These are phyloP conservation scores for Mellivora capensis DNA, from an alignment of 2,113 vertebrate genomes.

Conservation along the genomic window DNA sequence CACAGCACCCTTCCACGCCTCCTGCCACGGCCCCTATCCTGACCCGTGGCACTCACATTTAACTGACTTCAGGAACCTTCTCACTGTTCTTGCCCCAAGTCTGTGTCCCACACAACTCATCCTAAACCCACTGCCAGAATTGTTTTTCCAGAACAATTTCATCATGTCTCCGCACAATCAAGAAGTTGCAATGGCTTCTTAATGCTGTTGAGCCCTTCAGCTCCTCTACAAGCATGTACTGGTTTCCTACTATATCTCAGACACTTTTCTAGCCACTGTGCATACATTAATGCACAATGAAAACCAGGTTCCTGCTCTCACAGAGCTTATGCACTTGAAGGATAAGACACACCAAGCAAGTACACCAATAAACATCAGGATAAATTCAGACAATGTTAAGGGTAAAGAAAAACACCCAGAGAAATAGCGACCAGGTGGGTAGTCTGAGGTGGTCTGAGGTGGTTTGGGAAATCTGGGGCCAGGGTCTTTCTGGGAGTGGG, in stretches of 20 bases:
- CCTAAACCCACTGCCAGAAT: background rate
- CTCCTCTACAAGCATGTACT: too few species aligned
- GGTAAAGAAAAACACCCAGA: background rate
- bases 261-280: background rate
- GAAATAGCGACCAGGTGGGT: background rate
- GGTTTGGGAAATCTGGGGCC: background rate
- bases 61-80: background rate
- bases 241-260: background rate
- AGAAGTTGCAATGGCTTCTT: background rate
- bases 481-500: background rate
- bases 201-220: background rate
- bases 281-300: background rate
- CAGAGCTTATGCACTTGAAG: background rate
- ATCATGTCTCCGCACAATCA: background rate
- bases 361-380: background rate
- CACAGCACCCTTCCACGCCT: background rate
- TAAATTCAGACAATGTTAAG: background rate
- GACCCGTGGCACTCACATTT: background rate
- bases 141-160: background rate
- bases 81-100: background rate
- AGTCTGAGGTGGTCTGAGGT: background rate
- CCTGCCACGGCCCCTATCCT: background rate
- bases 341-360: background rate
- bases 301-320: background rate
- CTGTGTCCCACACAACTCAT: background rate